Base-by-base conservation (phyloP, 2,888 invertebrate genomes). In the Dioctria linearis region DNA sequence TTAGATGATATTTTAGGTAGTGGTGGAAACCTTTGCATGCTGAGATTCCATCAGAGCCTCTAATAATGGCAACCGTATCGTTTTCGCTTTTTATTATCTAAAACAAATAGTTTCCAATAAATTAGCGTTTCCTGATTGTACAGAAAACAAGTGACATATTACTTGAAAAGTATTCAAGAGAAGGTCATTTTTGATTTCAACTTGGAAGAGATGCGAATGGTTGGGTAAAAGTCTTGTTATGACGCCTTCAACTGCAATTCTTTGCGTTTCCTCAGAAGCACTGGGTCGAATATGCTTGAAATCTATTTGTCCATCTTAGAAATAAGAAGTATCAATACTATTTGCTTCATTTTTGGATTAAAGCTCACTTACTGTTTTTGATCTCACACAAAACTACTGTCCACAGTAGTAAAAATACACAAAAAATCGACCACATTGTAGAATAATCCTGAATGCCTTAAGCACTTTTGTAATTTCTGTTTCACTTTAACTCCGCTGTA, bases 21-120 rank as follows among this genome's bases (percentile, higher is more conserved):
- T 96, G 92, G 87, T 98, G 93, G 85, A 98, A 94, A 0, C 96
- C 98, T 92, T 95, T 94, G 0, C 95, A 92, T 0, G 93, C 95
- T 0, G 95, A 94, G 0, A 97, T 94, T 0, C 96, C 98, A 13
- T 93, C 92, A 43, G 85, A 87, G 5, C 87, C 89, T n/a, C 79
- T 78, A 51, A 89, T 87, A 40, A 80, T 42, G 11, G 84, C 78
- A n/a, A 59, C 43, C 3, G 80, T 66, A 8, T 63, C 51, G 3
- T 42, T 78, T 13, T 75, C 43, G 8, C 63, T 42, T 69, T 82
- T 83, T 4, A 76, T 39, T n/a, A 83, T 25, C 82, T 82, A 37
- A 4, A 69, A 25, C 25, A 25, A 25, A 51, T 25, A 5, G 25
- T 46, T 59, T 46, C 11, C 8, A 2, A 13, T 25, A 13, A 6